Evolutionary conservation across 2,113 vertebrate species (phyloP).

Genomic region (Macquaria australasica): DNA sequence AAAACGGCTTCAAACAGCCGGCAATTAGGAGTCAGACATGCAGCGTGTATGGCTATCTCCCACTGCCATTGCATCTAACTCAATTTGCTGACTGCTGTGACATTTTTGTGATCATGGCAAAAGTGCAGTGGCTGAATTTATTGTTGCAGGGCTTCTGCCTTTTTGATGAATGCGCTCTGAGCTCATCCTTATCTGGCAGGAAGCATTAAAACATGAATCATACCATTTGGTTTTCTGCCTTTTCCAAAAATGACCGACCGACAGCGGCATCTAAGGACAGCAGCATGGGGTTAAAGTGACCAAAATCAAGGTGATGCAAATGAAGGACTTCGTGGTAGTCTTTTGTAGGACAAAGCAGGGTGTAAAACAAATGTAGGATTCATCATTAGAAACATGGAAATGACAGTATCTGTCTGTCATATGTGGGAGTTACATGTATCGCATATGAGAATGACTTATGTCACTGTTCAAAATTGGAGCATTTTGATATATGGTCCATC

Average conservation of each 20-base stretch:
- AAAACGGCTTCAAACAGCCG: constrained; percentile 53
- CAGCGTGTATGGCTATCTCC: constrained; percentile 34
- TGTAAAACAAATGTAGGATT: neutral
- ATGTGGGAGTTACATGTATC: neutral
- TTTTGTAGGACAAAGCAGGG: neutral
- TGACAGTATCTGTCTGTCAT: neutral
- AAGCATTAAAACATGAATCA: constrained; percentile 61
- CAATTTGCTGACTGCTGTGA: constrained; percentile 73
- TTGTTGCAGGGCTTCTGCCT: constrained; percentile 42
- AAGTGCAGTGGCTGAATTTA: constrained; percentile 61
- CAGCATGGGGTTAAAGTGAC: neutral
- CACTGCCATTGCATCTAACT: constrained; percentile 49
- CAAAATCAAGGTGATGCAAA: neutral
- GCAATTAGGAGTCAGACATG: constrained; percentile 47
- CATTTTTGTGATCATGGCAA: constrained; percentile 66
- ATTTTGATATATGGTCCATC: neutral
- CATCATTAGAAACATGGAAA: neutral
- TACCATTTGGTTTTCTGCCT: constrained; percentile 36
- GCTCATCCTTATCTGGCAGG: constrained; percentile 61
- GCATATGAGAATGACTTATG: neutral
- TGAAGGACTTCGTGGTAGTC: neutral
- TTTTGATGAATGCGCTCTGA: constrained; percentile 60
- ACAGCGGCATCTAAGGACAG: constrained; percentile 5
- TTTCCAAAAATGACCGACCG: neutral
- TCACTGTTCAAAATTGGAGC: neutral